Evolutionary conservation across 2,797 vertebrate genomes (phyloP).

Genomic region (Lates japonicus): DNA sequence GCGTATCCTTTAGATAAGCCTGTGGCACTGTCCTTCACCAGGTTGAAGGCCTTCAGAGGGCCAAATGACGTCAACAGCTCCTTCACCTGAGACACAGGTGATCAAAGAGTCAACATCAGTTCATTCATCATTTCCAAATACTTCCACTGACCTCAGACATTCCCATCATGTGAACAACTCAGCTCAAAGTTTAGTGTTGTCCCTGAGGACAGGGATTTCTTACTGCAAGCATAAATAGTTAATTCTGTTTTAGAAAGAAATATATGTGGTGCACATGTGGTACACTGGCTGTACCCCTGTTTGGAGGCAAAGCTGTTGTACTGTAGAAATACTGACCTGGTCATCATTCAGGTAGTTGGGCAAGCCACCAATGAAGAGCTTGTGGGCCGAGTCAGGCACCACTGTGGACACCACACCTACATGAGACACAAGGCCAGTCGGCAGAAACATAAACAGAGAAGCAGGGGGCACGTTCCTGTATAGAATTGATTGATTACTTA

Average conservation of each 20-base stretch:
- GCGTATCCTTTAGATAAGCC: slow-evolving; percentile 96
- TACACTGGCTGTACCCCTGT: slow-evolving; percentile 1
- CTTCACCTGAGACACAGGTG: slow-evolving; percentile 87
- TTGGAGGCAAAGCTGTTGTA: not conserved
- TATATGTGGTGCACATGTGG: not conserved
- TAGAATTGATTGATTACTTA: slow-evolving; percentile 33
- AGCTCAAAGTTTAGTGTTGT: not conserved
- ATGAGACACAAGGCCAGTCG: slow-evolving; percentile 20
- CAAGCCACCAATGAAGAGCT: slow-evolving; percentile 95
- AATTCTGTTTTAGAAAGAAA: not conserved
- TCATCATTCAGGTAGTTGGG: slow-evolving; percentile 97
- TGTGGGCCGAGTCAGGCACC: slow-evolving; percentile 95
- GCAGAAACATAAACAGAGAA: slow-evolving; percentile 13
- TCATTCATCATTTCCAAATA: not conserved
- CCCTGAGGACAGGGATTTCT: not conserved
- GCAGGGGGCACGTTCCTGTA: slow-evolving; percentile 20
- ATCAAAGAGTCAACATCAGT: not conserved
- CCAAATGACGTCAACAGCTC: slow-evolving; percentile 95
- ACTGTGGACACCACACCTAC: slow-evolving; percentile 95
- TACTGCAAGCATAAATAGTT: not conserved
- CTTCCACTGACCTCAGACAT: not conserved
- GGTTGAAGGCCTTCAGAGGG: slow-evolving; percentile 95
- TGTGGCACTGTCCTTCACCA: slow-evolving; percentile 96
- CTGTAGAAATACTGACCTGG: slow-evolving; percentile 85
- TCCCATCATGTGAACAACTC: not conserved